Base-by-base conservation (phyloP, 2,888 invertebrate species). In the Pterostichus madidus region DNA sequence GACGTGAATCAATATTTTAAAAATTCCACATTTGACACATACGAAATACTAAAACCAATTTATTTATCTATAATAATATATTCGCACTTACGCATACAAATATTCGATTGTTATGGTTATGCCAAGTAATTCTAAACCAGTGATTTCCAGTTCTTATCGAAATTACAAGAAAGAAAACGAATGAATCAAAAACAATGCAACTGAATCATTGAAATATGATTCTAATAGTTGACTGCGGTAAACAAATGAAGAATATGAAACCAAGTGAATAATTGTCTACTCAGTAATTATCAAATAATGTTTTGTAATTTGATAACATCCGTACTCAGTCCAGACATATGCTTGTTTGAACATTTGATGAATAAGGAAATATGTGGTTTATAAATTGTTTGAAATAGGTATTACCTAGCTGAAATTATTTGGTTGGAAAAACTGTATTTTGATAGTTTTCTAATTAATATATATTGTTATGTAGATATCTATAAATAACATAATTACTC, bases 121-220 rank as follows among this genome's bases (percentile, higher is more conserved):
- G 31, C 13, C 24, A 31, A 11, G 24, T 59, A 59, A 59, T 59
- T 59, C 10, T 15, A 59, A 59, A 24, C 59, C 24, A 24, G 31
- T 17, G 24, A 24, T 59, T 59, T 24, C 59, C 68, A 44, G 39
- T 56, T 24, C 32, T 76, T 76, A 76, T 76, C 76, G 53, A 76
- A 76, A 24, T 76, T 35, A 52, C 56, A 76, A 35, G 76, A 56
- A 24, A 24, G n/a, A 24, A 39, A 76, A 53, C 8, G 15, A 53
- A 76, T 56, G 32, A 24, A 52, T 75, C 8, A 31, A 52, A 24
- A 75, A 32, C 52, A 76, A 53, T 76, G n/a, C 2, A 44, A 68
- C 35, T 76, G 76, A 76, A 13, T 76, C 76, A 76, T 76, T 46
- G 6, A 35, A 32, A 44, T 44, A 71, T 71, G 17, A 71, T 71